Base-by-base conservation (phyloP, 2,113 vertebrate species). In the Desmodus rotundus region DNA sequence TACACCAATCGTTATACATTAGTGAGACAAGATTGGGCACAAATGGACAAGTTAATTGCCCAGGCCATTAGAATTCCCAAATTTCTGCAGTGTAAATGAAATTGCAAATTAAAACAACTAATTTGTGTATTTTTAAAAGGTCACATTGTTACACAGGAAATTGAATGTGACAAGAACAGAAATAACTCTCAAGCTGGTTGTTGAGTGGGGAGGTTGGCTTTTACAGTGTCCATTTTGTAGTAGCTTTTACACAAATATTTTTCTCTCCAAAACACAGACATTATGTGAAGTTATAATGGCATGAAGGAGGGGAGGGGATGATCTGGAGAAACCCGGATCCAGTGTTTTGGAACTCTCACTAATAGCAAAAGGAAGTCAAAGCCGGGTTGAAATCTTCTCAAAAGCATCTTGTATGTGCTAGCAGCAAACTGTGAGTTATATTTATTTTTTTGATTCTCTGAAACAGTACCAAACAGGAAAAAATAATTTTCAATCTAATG, bases 71-170 rank as follows among this genome's bases (percentile, higher is more conserved):
- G 45, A 95, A 16, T 94, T 96, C 67, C 54, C 87, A 74, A 61
- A 95, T 72, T 92, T 38, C 24, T 67, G 36, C 86, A 61, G 52
- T 73, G 58, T 91, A 52, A 95, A 93, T 95, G 67, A 93, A 94
- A 95, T 47, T 86, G 50, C 87, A 95, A 91, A 96, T 96, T 96
- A 88, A 93, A 95, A 95, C 19, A 77, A 63, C 43, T 92, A 90
- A 87, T 87, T 68, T 43, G 17, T 77, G 14, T 61, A 65, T 93
- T 81, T 93, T 90, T 36, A 17, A 91, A 91, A 93, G 56, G 73
- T 77, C 78, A 93, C 61, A 86, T 90, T 85, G 65, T 89, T 70
- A 76, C 31, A 65, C 22, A 43, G 65, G 68, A 87, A 50, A 20
- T 50, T 93, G 33, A 58, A 65, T 61, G 9, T 77, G 36, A 82